These are phyloP conservation scores for Polyergus mexicanus DNA, from an alignment of 1,140 invertebrate species.

Conservation along the genomic window DNA sequence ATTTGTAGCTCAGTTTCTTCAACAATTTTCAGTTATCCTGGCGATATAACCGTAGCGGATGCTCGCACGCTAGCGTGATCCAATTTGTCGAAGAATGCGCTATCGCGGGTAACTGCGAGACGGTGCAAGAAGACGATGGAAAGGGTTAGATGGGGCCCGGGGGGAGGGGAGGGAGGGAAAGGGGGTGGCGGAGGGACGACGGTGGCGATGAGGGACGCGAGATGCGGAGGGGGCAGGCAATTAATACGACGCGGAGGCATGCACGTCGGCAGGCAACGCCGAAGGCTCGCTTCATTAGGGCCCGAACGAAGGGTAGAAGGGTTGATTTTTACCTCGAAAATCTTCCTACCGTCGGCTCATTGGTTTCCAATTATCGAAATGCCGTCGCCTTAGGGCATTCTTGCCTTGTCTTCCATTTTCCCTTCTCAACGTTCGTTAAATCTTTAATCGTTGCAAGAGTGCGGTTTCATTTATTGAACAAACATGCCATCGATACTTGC, in stretches of 20 bases:
- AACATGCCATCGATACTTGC: conserved; percentile 51
- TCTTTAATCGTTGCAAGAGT: conserved; percentile 50
- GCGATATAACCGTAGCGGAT: conserved; percentile 68
- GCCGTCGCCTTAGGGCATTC: conserved; percentile 75
- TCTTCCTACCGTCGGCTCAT: conserved; percentile 77
- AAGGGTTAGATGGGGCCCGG: conserved; percentile 55
- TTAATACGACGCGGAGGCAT: conserved; percentile 84
- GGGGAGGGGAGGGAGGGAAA: not conserved
- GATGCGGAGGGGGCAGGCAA: conserved; percentile 78
- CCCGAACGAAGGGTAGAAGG: conserved; percentile 75
- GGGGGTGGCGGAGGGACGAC: conserved; percentile 16
- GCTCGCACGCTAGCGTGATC: conserved; percentile 83
- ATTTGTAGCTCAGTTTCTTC: not conserved
- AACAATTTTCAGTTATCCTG: conserved; percentile 64
- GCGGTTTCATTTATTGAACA: conserved; percentile 67
- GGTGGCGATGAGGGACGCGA: conserved; percentile 66
- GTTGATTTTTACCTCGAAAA: conserved; percentile 82
- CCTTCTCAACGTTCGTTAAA: not conserved
- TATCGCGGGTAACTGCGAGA: conserved; percentile 76
- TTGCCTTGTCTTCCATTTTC: conserved; percentile 64
- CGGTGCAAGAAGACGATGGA: conserved; percentile 67
- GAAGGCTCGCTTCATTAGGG: conserved; percentile 84
- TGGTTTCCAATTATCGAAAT: conserved; percentile 81
- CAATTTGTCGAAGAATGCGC: conserved; percentile 86
- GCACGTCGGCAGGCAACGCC: conserved; percentile 79